Evolutionary conservation across 2,888 invertebrate genomes (phyloP).

Genomic region (Amiota mariae): DNA sequence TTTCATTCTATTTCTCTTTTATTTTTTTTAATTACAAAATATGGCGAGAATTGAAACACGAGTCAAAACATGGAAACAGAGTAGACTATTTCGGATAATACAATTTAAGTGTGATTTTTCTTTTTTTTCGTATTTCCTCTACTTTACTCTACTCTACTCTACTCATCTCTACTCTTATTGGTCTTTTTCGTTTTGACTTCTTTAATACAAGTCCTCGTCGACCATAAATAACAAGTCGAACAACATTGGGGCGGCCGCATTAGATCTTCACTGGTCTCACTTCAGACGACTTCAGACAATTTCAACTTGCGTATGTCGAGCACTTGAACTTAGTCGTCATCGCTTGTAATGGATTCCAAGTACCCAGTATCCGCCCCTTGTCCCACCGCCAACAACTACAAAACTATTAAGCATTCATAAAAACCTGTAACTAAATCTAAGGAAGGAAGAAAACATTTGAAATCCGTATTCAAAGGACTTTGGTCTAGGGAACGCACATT

Average conservation of each 20-base stretch:
- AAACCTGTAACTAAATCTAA: constrained; percentile 42
- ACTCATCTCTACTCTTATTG: constrained; percentile 32
- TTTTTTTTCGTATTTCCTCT: constrained; percentile 35
- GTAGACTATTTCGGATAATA: constrained; percentile 61
- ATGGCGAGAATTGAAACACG: constrained; percentile 60
- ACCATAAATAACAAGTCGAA: constrained; percentile 48
- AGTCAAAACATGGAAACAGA: constrained; percentile 35
- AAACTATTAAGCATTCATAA: constrained; percentile 40
- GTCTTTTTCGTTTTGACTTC: not conserved
- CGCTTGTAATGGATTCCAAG: constrained; percentile 50
- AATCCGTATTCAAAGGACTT: not conserved
- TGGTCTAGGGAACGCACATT: constrained; percentile 47
- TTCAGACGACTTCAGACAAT: constrained; percentile 9
- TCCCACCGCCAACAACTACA: constrained; percentile 34
- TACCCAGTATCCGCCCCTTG: constrained; percentile 30
- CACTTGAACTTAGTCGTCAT: constrained; percentile 48
- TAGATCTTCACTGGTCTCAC: not conserved
- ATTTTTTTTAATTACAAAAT: constrained; percentile 61
- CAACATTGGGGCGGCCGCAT: constrained; percentile 16
- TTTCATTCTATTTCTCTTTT: constrained; percentile 33
- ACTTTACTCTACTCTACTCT: constrained; percentile 37
- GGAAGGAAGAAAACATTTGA: constrained; percentile 11
- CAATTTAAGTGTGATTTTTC: constrained; percentile 68
- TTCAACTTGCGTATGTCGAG: constrained; percentile 21
- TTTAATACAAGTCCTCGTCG: constrained; percentile 30